Conservation (phyloP, 2,797 vertebrate species). For the Poliocrania exsul region DNA sequence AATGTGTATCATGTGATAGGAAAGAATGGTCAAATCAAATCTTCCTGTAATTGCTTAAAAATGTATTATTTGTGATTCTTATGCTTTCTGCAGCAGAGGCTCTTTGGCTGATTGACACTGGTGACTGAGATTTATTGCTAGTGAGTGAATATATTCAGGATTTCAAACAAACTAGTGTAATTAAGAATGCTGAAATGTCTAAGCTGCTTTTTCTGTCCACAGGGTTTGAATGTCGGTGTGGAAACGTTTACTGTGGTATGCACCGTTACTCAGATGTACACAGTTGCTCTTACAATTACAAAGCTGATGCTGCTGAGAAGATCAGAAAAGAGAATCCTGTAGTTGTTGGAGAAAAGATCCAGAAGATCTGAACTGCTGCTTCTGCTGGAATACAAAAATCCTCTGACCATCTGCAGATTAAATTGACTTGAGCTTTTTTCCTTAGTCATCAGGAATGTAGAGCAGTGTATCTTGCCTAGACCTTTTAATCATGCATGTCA, state of each 20-base stretch:
- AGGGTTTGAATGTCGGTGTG: conserved; percentile 90
- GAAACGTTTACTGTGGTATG: conserved; percentile 86
- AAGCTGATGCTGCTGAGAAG: conserved; percentile 89
- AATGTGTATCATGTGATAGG: background rate
- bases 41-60: background rate
- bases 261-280: conserved; percentile 91
- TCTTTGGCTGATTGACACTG: conserved; percentile 39
- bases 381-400: conserved; percentile 79
- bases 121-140: conserved; percentile 54
- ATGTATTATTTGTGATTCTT: conserved; percentile 40
- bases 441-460: conserved; percentile 78
- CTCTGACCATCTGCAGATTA: conserved; percentile 79
- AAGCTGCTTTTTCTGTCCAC: conserved; percentile 40
- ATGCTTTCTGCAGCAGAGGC: conserved; percentile 53
- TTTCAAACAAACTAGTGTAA: conserved; percentile 1
- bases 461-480: conserved; percentile 77
- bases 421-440: conserved; percentile 80
- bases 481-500: conserved; percentile 85
- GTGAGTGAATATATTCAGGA: conserved; percentile 54
- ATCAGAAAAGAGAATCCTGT: conserved; percentile 93
- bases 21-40: background rate
- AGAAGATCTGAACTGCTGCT: conserved; percentile 87
- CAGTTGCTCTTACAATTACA: conserved; percentile 91
- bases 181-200: background rate
- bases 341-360: conserved; percentile 89